Percentiles rank a stretch among this genome's conserved stretches.
Evolutionary conservation across 2,797 vertebrate species (phyloP).

Genomic region (Gallinago stenura): DNA sequence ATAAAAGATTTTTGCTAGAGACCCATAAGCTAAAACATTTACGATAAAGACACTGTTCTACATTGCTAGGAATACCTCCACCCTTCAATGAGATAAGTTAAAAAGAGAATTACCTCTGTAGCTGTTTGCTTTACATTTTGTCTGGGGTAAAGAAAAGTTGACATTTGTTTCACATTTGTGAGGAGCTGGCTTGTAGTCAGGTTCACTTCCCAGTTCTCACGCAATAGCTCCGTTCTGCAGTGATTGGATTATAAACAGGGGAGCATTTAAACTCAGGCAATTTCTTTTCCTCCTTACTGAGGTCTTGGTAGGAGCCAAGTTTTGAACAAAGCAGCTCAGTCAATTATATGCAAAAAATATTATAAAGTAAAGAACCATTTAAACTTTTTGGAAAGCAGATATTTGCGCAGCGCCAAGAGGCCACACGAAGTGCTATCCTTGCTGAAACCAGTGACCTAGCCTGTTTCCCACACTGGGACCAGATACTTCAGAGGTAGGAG

Average conservation of each 20-base stretch:
- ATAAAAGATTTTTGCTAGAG: not conserved
- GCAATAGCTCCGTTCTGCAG: slow-evolving; percentile 8
- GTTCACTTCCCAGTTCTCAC: slow-evolving; percentile 62
- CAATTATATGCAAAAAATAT: slow-evolving; percentile 57
- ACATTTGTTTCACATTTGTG: slow-evolving; percentile 70
- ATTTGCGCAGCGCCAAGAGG: not conserved
- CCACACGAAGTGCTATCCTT: not conserved
- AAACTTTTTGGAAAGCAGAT: slow-evolving; percentile 13
- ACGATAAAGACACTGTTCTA: not conserved
- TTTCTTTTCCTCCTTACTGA: slow-evolving; percentile 50
- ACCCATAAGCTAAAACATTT: not conserved
- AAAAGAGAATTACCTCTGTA: not conserved
- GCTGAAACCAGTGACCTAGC: slow-evolving; percentile 14
- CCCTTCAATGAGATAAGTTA: not conserved
- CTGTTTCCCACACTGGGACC: not conserved
- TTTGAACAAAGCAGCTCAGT: slow-evolving; percentile 60
- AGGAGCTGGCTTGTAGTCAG: slow-evolving; percentile 48
- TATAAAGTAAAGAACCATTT: slow-evolving; percentile 12
- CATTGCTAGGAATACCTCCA: not conserved
- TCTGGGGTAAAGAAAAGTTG: not conserved
- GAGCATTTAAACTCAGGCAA: slow-evolving; percentile 62
- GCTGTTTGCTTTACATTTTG: not conserved
- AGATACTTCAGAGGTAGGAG: slow-evolving; percentile 1
- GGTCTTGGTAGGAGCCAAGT: slow-evolving; percentile 52
- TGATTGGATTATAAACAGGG: slow-evolving; percentile 59